Percentiles rank a stretch among this genome's conserved stretches.
Evolutionary conservation across 2,888 invertebrate species (phyloP).

Genomic region (Acanthosepion pharaonis): DNA sequence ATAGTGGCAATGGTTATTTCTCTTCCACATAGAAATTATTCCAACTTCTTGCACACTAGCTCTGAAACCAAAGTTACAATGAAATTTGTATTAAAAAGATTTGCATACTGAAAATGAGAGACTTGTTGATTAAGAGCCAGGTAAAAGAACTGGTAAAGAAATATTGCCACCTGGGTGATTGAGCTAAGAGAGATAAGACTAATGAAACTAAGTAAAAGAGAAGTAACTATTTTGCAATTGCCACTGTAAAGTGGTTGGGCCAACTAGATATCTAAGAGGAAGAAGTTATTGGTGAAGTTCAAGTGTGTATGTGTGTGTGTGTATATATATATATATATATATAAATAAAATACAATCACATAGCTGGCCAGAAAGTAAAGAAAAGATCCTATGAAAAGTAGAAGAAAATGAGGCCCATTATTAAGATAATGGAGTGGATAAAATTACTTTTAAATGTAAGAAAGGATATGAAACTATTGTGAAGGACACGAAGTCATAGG

Average conservation of each 20-base stretch:
- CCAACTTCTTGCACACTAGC: background rate
- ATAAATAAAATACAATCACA: background rate
- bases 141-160: no score
- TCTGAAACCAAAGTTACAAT: background rate
- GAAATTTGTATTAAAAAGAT: background rate
- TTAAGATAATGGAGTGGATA: background rate
- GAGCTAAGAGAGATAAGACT: background rate
- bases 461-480: background rate
- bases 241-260: background rate
- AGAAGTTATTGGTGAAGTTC: background rate
- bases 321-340: background rate
- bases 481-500: background rate
- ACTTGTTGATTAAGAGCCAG: no score
- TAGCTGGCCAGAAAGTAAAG: background rate
- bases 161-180: background rate
- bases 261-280: background rate
- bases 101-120: no score
- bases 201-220: background rate
- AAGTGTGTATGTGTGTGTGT: rapidly evolving
- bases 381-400: background rate
- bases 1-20: background rate
- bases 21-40: background rate
- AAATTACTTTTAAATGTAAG: background rate
- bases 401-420: background rate
- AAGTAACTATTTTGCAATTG: background rate